phyloP scores from a whole-genome alignment of 2,797 vertebrate genomes.

The Anniella stebbinsi region DNA sequence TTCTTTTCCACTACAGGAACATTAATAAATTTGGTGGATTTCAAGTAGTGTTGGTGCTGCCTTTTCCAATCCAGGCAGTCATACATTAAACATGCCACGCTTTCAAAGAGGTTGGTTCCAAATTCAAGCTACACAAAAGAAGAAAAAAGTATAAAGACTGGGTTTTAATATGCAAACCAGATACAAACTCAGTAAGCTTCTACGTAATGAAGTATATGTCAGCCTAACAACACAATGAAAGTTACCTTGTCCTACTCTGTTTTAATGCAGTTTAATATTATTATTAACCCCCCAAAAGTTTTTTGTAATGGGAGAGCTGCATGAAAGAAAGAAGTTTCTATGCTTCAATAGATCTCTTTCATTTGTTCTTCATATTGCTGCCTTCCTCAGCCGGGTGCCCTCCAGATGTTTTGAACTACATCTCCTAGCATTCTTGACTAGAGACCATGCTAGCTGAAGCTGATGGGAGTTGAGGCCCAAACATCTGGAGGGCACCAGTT shows the following conservation, averaged over 20 bases:
- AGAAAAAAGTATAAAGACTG: conserved; percentile 33
- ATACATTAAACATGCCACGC: conserved; percentile 89
- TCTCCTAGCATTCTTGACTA: too few species aligned
- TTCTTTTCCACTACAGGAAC: conserved; percentile 74
- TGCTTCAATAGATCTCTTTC: not conserved
- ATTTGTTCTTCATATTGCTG: not conserved
- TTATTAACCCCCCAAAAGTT: not conserved
- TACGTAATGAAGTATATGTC: not conserved
- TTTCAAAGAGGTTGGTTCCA: conserved; percentile 86
- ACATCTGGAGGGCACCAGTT: too few species aligned
- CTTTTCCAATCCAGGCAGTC: conserved; percentile 87
- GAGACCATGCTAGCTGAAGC: too few species aligned
- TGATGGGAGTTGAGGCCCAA: too few species aligned
- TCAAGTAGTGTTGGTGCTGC: conserved; percentile 87
- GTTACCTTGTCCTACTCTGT: not conserved
- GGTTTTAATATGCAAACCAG: not conserved
- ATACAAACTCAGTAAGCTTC: not conserved
- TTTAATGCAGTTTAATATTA: not conserved
- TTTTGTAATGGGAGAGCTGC: not conserved
- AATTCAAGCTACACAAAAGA: conserved; percentile 77
- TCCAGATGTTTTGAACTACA: too few species aligned
- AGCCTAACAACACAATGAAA: not conserved
- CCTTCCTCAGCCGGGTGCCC: not conserved
- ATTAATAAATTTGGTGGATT: conserved; percentile 80
- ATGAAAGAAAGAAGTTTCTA: not conserved